Evolutionary conservation across 1,140 invertebrate species (phyloP).

Genomic region (Rhopalosiphum padi): DNA sequence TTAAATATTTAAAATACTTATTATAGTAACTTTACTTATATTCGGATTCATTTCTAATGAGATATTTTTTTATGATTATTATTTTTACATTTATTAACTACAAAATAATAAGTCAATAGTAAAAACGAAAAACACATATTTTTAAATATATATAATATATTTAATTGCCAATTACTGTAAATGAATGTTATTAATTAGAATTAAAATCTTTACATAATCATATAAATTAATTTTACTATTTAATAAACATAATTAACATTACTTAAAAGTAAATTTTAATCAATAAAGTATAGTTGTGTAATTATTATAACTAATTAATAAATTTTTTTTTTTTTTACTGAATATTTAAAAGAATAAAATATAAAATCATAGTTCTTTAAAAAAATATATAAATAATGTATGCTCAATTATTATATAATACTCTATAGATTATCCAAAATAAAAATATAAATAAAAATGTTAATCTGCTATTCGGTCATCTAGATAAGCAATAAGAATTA

Average conservation of each 20-base stretch:
- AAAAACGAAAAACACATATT: background rate
- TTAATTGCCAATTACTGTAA: background rate
- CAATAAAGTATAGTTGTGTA: background rate
- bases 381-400: background rate
- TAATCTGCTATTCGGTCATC: background rate
- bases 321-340: background rate
- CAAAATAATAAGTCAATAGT: background rate
- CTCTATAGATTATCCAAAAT: background rate
- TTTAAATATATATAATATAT: conserved; percentile 9
- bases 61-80: background rate
- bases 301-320: background rate
- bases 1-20: background rate
- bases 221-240: background rate
- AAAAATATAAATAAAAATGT: background rate
- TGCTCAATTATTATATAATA: conserved; percentile 5
- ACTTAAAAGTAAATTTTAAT: background rate
- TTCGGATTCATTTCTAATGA: background rate
- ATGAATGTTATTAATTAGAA: background rate
- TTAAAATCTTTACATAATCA: conserved; percentile 30
- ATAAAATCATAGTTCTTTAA: background rate
- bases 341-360: background rate
- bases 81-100: background rate
- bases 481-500: background rate
- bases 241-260: background rate
- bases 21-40: background rate